These are phyloP conservation scores for Reticulitermes speratus DNA, from an alignment of 1,140 invertebrate species.

Conservation along the genomic window DNA sequence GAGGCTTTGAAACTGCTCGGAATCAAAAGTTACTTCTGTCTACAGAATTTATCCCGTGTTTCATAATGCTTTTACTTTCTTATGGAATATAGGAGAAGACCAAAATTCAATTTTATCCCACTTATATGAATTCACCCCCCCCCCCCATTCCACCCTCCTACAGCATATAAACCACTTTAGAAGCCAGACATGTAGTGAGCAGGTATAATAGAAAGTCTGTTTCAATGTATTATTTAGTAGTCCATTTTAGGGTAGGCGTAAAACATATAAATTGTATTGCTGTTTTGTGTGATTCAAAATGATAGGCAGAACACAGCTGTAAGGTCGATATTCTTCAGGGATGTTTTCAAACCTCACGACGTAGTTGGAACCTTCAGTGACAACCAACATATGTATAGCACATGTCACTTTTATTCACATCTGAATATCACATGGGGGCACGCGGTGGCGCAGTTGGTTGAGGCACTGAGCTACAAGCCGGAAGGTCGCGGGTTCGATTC, in stretches of 20 bases:
- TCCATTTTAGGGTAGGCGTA: background rate
- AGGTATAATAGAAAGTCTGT: background rate
- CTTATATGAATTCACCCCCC: background rate
- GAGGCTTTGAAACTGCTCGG: no score
- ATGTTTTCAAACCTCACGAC: background rate
- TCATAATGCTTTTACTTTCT: background rate
- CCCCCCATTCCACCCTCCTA: background rate
- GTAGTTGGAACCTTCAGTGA: background rate
- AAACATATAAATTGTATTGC: background rate
- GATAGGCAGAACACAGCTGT: background rate
- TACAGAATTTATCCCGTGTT: background rate
- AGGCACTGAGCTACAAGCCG: no score
- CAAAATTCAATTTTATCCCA: background rate
- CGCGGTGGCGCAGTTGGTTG: no score
- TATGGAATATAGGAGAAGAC: background rate
- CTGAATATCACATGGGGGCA: no score
- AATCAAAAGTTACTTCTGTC: background rate
- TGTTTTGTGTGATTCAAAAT: background rate
- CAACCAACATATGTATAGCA: background rate
- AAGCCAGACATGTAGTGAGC: background rate
- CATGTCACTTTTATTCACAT: background rate
- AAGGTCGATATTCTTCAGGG: background rate
- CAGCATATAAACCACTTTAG: background rate
- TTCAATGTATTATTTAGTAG: constrained; percentile 4
- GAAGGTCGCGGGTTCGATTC: no score